phyloP scores from a whole-genome alignment of 2,888 invertebrate species.

The Metellina segmentata region DNA sequence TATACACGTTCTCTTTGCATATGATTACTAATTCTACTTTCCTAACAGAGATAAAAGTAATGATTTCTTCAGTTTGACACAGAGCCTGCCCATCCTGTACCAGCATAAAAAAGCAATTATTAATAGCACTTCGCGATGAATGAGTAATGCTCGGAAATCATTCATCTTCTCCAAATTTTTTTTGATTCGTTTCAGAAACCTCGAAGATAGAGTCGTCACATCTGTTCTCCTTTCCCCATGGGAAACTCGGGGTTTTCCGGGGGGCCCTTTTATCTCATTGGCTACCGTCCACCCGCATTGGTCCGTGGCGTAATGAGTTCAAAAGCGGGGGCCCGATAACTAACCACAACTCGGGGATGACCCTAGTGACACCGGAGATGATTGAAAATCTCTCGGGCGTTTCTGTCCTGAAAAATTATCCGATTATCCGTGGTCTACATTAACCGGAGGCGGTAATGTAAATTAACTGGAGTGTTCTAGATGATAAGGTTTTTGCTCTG shows the following conservation, averaged over 20 bases:
- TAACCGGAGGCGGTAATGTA: no score
- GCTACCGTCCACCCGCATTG: constrained; percentile 23
- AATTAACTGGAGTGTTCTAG: no score
- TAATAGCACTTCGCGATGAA: neutral
- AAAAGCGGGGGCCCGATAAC: constrained; percentile 21
- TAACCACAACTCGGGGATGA: constrained; percentile 36
- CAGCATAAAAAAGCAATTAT: constrained; percentile 12
- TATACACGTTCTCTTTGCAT: neutral
- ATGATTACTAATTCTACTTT: neutral
- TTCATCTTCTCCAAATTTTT: neutral
- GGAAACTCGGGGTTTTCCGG: constrained; percentile 27
- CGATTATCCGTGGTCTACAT: neutral
- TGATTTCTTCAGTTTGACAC: neutral
- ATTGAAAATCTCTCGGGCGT: constrained; percentile 43
- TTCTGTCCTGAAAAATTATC: constrained; percentile 28
- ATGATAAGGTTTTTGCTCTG: no score
- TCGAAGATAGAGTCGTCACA: constrained; percentile 50
- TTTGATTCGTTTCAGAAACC: neutral
- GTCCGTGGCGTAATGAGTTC: constrained; percentile 24
- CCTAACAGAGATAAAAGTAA: neutral
- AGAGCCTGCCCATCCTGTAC: neutral
- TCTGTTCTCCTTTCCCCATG: constrained; percentile 1
- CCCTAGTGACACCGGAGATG: constrained; percentile 25
- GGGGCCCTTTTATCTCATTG: constrained; percentile 25
- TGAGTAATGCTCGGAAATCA: neutral